Evolutionary conservation across 2,888 invertebrate species (phyloP), one percentile per base, ranked within the genome.

Genomic region (Celastrina argiolus): DNA sequence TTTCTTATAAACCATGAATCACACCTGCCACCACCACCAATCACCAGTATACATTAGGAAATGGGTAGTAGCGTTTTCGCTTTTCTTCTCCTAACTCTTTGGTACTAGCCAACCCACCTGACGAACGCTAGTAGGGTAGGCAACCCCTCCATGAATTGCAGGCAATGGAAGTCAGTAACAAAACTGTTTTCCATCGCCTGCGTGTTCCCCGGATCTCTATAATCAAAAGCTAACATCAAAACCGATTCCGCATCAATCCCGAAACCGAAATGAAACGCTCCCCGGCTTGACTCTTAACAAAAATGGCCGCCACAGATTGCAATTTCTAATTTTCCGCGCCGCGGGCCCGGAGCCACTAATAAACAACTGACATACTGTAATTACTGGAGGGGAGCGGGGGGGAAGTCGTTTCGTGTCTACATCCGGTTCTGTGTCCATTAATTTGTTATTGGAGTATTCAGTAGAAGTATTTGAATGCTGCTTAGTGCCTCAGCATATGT

Each of bases 291-390:
- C 22, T 51, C 22, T 22, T 51, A 22, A 51, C 51, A 51, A 51
- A 51, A 51, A 51, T 51, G 22, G 2, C 51, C 51, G 12, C 51
- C 22, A 8, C 51, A 51, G 51, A 51, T 51, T 51, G 22, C 51
- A 51, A 51, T 51, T 51, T 51, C 51, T 51, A 51, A 51, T 51
- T 51, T 51, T 51, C 51, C 22, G 22, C 51, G 26, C 22, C 12
- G 12, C 51, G 51, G 18, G 22, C 51, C 22, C 51, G 51, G 36
- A 51, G 12, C 22, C 51, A 10, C 22, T 51, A 51, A 51, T 51
- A 26, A 51, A 51, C 51, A 51, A 51, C 51, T 51, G 51, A 51
- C 51, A 51, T 22, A 51, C 51, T 22, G 51, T 51, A 51, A 51
- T 51, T 51, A 51, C 51, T 12, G 22, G 22, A 10, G 51, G 22